A percentile compares a stretch with the other conserved stretches of the same genome.
Evolutionary conservation across 2,888 invertebrate genomes (phyloP).

Genomic region (Strigamia maritima): DNA sequence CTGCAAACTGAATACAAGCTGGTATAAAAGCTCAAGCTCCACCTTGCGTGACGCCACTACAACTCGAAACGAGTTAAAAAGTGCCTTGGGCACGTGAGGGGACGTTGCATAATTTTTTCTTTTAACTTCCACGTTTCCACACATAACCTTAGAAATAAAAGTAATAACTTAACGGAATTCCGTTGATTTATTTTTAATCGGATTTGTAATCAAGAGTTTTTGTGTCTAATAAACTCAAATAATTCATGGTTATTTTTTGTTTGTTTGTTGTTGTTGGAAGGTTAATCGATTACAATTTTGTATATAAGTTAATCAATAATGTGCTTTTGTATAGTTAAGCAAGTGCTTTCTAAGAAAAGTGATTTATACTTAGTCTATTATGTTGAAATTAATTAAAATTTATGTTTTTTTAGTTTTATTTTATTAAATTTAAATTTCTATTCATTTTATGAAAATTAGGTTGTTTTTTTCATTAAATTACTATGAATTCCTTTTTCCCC

Average conservation of each 20-base stretch:
- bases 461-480: too few relatives aligned
- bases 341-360: too few relatives aligned
- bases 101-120: background rate
- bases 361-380: too few relatives aligned
- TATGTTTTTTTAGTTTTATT: too few relatives aligned
- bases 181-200: background rate
- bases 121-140: constrained; percentile 8
- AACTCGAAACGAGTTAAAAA: background rate
- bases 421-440: too few relatives aligned
- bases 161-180: background rate
- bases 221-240: background rate
- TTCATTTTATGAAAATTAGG: too few relatives aligned
- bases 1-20: background rate
- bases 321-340: too few relatives aligned
- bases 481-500: too few relatives aligned
- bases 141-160: background rate
- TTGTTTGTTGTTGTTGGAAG: too few relatives aligned
- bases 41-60: constrained; percentile 2
- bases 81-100: background rate
- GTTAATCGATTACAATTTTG: too few relatives aligned
- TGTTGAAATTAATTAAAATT: too few relatives aligned
- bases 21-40: background rate
- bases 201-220: background rate
- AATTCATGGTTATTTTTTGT: background rate
- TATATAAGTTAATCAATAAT: too few relatives aligned